Percentiles rank a stretch among this genome's conserved stretches.
Conservation (phyloP, 2,113 vertebrate species). For the Sceloporus undulatus region DNA sequence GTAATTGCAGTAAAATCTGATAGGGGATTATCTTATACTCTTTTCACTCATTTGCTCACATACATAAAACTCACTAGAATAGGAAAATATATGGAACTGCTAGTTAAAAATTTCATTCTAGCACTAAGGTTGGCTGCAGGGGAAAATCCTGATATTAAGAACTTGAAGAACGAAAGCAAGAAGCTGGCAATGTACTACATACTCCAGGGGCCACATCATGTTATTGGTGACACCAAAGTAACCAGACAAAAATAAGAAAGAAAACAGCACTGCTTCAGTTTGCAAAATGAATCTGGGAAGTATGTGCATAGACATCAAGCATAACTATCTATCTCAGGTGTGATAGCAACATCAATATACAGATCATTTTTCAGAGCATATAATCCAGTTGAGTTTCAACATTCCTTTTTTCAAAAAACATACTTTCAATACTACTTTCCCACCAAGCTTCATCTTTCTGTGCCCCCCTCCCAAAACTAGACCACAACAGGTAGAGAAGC, state of each 20-base stretch:
- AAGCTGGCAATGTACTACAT: slow-evolving; percentile 26
- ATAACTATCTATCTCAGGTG: background rate
- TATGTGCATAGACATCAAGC: background rate
- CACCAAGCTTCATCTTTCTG: too few species aligned
- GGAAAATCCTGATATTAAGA: background rate
- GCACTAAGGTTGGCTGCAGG: slow-evolving; percentile 18
- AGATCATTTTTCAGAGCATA: background rate
- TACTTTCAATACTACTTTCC: too few species aligned
- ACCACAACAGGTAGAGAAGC: too few species aligned
- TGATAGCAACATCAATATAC: background rate
- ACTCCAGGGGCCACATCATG: slow-evolving; percentile 6
- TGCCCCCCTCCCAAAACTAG: too few species aligned
- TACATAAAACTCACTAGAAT: slow-evolving; percentile 1
- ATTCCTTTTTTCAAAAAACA: background rate
- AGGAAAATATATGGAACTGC: background rate
- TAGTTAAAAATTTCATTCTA: slow-evolving; percentile 20
- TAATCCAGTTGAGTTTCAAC: background rate
- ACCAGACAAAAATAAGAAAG: background rate
- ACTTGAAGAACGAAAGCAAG: slow-evolving; percentile 5
- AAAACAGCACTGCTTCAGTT: background rate
- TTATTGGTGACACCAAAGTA: background rate
- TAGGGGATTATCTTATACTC: background rate
- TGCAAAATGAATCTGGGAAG: background rate
- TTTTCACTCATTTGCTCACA: background rate
- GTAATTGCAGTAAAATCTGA: background rate